Evolutionary conservation across 2,113 vertebrate species (phyloP), one percentile per base, ranked within the genome.

Genomic region (Aramus guarauna): DNA sequence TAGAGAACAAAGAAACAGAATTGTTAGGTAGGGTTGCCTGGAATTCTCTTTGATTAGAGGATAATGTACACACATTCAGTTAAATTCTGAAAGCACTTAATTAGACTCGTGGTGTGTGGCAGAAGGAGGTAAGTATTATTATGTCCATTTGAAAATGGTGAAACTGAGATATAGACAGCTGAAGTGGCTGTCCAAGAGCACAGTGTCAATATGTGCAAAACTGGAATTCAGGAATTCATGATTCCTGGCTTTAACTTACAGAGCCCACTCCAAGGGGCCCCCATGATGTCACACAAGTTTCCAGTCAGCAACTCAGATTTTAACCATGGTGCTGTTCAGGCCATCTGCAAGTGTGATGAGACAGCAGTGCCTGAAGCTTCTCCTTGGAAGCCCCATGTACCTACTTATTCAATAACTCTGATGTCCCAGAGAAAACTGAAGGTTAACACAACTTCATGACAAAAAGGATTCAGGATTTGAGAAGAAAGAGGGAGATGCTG

Each of bases 71-170:
- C 48, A 64, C 36, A 67, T 71, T 81, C 52, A n/a, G 43, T 68
- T 74, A 72, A 93, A 84, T 26, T 80, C 85, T 78, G 77, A 91
- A 94, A 94, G 66, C 88, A 87, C 68, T 94, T 87, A 68, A 89
- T 94, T 94, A 94, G 73, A 45, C 64, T 74, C 69, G 56, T 0
- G 3, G 56, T 84, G 41, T 84, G 60, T 85, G 76, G 62, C 36
- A 74, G 52, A 75, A 63, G 36, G 80, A 89, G 47, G 2, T 23
- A 36, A 71, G 39, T 64, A 16, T 43, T 74, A 66, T 71, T 60
- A 37, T 3, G 4, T 41, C 72, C 48, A 53, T 75, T 89, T 87
- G 62, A 53, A 75, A 92, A 39, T 43, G 62, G 30, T 20, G 73
- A 56, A 93, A 56, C 43, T 60, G 64, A 84, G 72, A 47, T 37